phyloP scores from a whole-genome alignment of 1,140 invertebrate species.

The Theocolax elegans region DNA sequence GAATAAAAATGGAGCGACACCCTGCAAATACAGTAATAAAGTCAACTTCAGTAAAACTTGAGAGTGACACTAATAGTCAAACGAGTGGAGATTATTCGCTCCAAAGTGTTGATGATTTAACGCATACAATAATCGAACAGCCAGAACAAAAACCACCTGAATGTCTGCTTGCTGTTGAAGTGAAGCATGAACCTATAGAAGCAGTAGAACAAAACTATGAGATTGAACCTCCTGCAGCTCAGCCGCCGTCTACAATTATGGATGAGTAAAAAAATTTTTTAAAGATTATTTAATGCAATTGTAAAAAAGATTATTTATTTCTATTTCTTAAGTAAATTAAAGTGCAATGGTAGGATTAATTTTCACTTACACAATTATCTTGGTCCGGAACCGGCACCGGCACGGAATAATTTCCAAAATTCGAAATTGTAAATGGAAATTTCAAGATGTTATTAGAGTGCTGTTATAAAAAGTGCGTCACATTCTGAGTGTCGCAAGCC shows the following conservation, averaged over 20 bases:
- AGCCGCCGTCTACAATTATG: slow-evolving; percentile 29
- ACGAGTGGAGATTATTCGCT: slow-evolving; percentile 54
- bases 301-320: no score
- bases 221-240: slow-evolving; percentile 33
- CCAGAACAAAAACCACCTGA: slow-evolving; percentile 33
- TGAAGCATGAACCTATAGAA: slow-evolving; percentile 30
- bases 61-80: slow-evolving; percentile 52
- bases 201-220: slow-evolving; percentile 15
- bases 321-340: not conserved
- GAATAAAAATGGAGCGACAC: slow-evolving; percentile 58
- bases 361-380: no score
- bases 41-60: slow-evolving; percentile 55
- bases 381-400: no score
- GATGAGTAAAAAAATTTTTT: slow-evolving; percentile 26
- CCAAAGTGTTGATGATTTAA: slow-evolving; percentile 57
- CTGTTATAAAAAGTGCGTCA: no score
- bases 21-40: slow-evolving; percentile 47
- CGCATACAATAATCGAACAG: slow-evolving; percentile 43
- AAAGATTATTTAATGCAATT: no score
- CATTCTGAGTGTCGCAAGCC: no score
- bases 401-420: no score
- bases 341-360: not conserved
- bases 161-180: slow-evolving; percentile 6
- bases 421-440: no score
- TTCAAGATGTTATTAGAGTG: no score